phyloP scores from a whole-genome alignment of 1,140 invertebrate species.

The Sipha flava region DNA sequence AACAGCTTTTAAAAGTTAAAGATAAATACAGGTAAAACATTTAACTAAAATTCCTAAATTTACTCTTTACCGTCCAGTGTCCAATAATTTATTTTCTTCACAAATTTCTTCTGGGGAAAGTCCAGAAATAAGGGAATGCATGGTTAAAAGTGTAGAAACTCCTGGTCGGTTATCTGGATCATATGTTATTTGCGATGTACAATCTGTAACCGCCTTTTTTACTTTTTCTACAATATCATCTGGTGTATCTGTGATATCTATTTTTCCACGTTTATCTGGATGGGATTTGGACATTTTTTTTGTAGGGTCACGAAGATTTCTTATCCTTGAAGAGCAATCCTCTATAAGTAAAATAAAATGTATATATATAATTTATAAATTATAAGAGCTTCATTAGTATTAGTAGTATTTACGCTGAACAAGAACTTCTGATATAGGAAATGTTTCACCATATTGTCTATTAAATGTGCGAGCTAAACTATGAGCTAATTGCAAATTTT shows the following conservation, averaged over 20 bases:
- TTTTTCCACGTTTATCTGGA: constrained; percentile 61
- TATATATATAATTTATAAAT: not conserved
- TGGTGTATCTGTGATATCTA: constrained; percentile 71
- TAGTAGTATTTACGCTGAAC: constrained; percentile 45
- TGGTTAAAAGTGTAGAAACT: constrained; percentile 77
- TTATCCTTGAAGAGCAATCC: constrained; percentile 49
- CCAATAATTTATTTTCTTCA: constrained; percentile 54
- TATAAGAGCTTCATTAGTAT: not conserved
- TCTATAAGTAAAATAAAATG: constrained; percentile 30
- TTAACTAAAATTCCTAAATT: not conserved
- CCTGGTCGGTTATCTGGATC: constrained; percentile 70
- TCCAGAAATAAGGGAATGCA: constrained; percentile 69
- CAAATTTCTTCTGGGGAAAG: constrained; percentile 62
- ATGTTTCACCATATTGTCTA: constrained; percentile 60
- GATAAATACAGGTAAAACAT: not conserved
- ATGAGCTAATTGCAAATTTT: constrained; percentile 82
- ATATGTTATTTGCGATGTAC: constrained; percentile 70
- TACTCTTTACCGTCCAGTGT: constrained; percentile 58
- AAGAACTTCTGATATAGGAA: constrained; percentile 64
- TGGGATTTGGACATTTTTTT: constrained; percentile 99
- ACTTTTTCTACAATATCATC: constrained; percentile 72
- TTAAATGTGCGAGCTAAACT: constrained; percentile 78
- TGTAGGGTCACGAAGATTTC: constrained; percentile 69
- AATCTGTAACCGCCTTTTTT: constrained; percentile 88
- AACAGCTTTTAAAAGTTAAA: not conserved